phyloP scores from a whole-genome alignment of 1,140 invertebrate species.

The Zeugodacus cucurbitae region DNA sequence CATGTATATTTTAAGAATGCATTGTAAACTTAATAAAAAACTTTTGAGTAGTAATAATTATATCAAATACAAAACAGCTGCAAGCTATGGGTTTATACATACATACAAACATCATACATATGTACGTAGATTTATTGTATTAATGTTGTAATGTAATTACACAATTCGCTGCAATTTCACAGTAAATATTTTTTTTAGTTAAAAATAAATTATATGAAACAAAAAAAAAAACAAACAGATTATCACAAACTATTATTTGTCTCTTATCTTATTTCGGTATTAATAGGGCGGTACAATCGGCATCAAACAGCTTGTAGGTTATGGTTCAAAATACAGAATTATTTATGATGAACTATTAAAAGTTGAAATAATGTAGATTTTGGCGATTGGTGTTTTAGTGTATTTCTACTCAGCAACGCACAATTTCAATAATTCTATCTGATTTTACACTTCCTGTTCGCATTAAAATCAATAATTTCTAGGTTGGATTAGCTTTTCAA shows the following conservation, averaged over 20 bases:
- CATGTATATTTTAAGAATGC: background rate
- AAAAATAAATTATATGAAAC: background rate
- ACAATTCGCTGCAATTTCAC: constrained; percentile 15
- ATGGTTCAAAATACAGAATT: background rate
- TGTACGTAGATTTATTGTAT: background rate
- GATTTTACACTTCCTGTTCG: no score
- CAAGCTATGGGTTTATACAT: background rate
- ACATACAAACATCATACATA: no score
- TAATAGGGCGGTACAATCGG: background rate
- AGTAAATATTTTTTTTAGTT: constrained; percentile 9
- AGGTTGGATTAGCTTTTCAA: no score
- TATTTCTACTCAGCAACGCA: no score
- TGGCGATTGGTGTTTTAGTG: no score
- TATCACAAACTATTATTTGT: background rate
- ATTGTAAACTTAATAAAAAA: background rate
- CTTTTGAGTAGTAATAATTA: background rate
- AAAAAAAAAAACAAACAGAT: background rate
- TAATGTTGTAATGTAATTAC: constrained; percentile 17
- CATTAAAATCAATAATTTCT: no score
- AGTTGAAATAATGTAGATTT: no score
- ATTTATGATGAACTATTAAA: no score
- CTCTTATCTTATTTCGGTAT: background rate
- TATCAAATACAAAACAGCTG: background rate
- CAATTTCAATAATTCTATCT: no score
- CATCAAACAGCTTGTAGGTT: background rate